phyloP scores from a whole-genome alignment of 2,888 invertebrate species.

The Pardosa pseudoannulata region DNA sequence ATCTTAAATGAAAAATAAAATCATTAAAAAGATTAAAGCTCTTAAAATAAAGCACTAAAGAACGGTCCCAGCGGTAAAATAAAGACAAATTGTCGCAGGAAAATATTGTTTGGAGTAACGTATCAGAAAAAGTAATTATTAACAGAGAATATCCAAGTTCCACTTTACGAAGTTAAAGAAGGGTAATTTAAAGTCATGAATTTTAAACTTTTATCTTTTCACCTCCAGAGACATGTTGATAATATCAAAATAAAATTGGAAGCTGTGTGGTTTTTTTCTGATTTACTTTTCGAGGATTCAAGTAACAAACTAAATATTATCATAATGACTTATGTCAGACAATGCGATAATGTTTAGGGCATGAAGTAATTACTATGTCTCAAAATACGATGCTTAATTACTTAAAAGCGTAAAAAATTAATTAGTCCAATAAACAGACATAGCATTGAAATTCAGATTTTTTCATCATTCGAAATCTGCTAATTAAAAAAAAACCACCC shows the following conservation, averaged over 20 bases:
- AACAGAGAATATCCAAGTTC: no score
- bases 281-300: neutral
- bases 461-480: conserved; percentile 41
- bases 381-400: conserved; percentile 56
- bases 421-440: conserved; percentile 68
- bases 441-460: conserved; percentile 55
- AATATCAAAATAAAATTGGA: conserved; percentile 32
- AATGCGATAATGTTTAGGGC: conserved; percentile 40
- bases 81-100: no score
- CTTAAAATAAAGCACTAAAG: no score
- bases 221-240: conserved; percentile 26
- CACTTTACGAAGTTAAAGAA: no score
- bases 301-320: conserved; percentile 46
- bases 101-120: no score
- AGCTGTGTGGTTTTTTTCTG: neutral
- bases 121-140: no score
- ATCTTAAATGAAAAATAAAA: no score
- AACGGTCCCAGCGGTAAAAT: no score
- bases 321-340: conserved; percentile 52
- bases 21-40: no score
- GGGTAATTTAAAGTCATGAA: neutral
- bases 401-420: conserved; percentile 66
- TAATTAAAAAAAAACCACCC: conserved; percentile 58
- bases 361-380: conserved; percentile 50
- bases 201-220: conserved; percentile 15